A percentile compares a stretch with the other conserved stretches of the same genome.
These are phyloP conservation scores for Hafferia zeledoni DNA, from an alignment of 2,797 vertebrate species.

Conservation along the genomic window DNA sequence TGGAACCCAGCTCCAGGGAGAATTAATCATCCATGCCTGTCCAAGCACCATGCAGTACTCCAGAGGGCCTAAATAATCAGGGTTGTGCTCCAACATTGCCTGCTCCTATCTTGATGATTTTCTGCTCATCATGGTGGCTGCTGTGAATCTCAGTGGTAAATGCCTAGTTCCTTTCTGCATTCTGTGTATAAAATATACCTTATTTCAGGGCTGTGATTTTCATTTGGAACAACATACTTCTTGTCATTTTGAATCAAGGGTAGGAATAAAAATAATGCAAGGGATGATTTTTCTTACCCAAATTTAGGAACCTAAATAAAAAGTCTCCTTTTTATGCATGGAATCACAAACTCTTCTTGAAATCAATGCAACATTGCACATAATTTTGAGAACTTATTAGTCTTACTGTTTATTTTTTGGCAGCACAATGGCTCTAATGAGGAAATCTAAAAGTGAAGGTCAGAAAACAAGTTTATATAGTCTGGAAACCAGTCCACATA, in stretches of 20 bases:
- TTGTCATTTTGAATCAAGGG: background rate
- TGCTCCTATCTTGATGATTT: background rate
- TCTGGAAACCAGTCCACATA: background rate
- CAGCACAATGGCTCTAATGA: background rate
- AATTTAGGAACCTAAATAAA: background rate
- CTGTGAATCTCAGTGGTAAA: background rate
- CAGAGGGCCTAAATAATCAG: background rate
- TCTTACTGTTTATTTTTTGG: background rate
- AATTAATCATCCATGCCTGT: background rate
- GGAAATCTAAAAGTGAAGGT: background rate
- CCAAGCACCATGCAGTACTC: background rate
- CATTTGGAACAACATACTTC: background rate
- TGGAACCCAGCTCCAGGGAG: background rate
- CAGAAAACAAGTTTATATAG: background rate
- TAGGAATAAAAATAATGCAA: background rate
- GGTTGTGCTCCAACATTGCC: background rate
- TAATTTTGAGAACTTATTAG: background rate
- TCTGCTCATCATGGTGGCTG: fast-evolving
- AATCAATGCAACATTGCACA: fast-evolving
- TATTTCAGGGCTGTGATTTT: background rate
- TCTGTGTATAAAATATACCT: background rate
- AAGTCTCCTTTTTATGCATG: background rate
- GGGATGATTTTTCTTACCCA: background rate
- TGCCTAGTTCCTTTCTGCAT: background rate
- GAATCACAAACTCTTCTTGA: background rate